phyloP scores from a whole-genome alignment of 2,797 vertebrate genomes.

The Gallirallus australis region DNA sequence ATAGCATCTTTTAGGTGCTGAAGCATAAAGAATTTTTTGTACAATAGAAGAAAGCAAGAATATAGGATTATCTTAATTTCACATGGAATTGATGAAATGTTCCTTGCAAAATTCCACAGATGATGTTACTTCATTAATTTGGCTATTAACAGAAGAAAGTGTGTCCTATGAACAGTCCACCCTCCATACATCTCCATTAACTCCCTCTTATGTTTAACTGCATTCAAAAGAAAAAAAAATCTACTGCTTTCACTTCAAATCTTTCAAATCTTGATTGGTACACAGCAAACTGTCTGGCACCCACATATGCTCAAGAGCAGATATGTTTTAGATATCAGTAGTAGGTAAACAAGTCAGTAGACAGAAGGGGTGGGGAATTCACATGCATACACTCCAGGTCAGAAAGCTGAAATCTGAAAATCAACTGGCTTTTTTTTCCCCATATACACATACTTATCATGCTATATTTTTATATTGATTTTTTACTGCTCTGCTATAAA shows the following conservation, averaged over 20 bases:
- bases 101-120: background rate
- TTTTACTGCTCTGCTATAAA: background rate
- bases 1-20: accelerated
- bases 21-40: background rate
- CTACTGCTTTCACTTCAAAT: background rate
- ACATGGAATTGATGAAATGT: accelerated
- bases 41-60: background rate
- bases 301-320: background rate
- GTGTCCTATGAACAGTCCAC: accelerated
- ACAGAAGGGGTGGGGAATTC: background rate
- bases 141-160: background rate
- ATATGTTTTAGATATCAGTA: background rate
- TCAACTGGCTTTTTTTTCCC: background rate
- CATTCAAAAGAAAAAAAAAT: background rate
- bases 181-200: background rate
- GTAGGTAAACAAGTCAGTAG: background rate
- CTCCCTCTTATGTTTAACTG: background rate
- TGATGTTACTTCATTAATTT: background rate
- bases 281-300: background rate
- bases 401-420: background rate
- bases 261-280: background rate
- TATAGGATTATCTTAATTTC: background rate
- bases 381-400: background rate
- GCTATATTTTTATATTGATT: background rate
- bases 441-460: background rate